Percentiles rank a stretch among this genome's conserved stretches.
Evolutionary conservation across 2,797 vertebrate species (phyloP).

Genomic region (Halcyon smyrnensis): DNA sequence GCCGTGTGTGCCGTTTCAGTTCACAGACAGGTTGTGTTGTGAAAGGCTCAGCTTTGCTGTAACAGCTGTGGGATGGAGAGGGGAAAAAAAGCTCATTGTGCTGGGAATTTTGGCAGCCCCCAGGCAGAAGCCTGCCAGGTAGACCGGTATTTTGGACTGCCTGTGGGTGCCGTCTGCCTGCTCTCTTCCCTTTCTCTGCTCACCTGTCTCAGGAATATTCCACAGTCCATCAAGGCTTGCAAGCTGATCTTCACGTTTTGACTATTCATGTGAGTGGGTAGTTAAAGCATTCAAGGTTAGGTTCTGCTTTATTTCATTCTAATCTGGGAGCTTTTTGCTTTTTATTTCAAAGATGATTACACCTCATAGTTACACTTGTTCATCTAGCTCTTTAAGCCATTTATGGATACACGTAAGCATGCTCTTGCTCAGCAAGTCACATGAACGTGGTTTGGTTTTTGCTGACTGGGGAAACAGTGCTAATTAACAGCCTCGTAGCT

Average conservation of each 20-base stretch:
- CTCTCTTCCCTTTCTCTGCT: neutral
- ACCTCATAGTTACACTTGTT: neutral
- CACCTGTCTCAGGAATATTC: neutral
- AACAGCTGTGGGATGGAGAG: neutral
- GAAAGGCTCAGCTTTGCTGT: neutral
- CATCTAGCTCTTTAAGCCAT: neutral
- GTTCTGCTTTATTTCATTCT: neutral
- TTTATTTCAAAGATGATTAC: neutral
- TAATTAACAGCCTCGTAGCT: neutral
- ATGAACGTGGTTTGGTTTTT: neutral
- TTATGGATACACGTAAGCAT: neutral
- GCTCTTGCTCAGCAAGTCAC: neutral
- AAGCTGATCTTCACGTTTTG: neutral
- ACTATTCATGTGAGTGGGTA: neutral
- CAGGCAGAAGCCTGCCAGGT: neutral
- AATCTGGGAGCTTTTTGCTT: neutral
- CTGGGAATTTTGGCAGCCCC: neutral
- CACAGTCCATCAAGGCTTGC: neutral
- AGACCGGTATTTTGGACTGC: neutral
- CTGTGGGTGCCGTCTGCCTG: neutral
- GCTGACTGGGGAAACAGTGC: neutral
- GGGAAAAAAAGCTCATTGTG: fast-evolving
- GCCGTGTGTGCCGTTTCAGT: neutral
- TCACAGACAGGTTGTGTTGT: neutral
- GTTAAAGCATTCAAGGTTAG: neutral